phyloP scores from a whole-genome alignment of 2,797 vertebrate genomes.

The Poecilia velifera region DNA sequence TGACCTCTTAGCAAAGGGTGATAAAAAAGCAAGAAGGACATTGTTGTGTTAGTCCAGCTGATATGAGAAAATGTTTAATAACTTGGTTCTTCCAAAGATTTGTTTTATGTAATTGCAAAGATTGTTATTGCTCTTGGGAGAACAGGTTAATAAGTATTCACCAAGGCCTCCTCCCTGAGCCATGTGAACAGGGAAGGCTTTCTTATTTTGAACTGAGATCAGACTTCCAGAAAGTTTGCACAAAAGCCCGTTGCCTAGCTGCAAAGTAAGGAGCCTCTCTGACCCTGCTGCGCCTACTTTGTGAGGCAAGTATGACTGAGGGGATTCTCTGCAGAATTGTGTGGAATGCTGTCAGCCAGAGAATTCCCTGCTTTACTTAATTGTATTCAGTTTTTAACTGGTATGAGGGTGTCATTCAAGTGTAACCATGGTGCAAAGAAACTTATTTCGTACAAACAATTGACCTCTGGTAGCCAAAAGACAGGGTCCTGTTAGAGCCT shows the following conservation, averaged over 20 bases:
- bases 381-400: slow-evolving; percentile 55
- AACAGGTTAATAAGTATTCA: slow-evolving; percentile 42
- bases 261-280: slow-evolving; percentile 53
- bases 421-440: slow-evolving; percentile 53
- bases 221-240: slow-evolving; percentile 69
- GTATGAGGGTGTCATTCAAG: slow-evolving; percentile 53
- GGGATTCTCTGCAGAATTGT: slow-evolving; percentile 61
- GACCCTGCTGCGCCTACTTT: slow-evolving; percentile 59
- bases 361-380: slow-evolving; percentile 27
- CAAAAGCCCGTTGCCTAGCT: slow-evolving; percentile 80
- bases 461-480: slow-evolving; percentile 8
- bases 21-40: neutral
- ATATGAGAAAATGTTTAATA: neutral
- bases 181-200: slow-evolving; percentile 51
- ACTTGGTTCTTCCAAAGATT: neutral
- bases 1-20: neutral
- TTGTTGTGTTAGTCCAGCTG: slow-evolving; percentile 3
- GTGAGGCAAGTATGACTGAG: slow-evolving; percentile 48
- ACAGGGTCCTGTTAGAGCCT: neutral
- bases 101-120: neutral
- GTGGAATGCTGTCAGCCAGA: slow-evolving; percentile 59
- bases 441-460: slow-evolving; percentile 39
- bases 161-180: slow-evolving; percentile 41
- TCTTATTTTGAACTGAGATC: slow-evolving; percentile 56
- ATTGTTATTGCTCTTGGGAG: neutral